phyloP scores from a whole-genome alignment of 2,888 invertebrate genomes.

The Drosophila infuscata region DNA sequence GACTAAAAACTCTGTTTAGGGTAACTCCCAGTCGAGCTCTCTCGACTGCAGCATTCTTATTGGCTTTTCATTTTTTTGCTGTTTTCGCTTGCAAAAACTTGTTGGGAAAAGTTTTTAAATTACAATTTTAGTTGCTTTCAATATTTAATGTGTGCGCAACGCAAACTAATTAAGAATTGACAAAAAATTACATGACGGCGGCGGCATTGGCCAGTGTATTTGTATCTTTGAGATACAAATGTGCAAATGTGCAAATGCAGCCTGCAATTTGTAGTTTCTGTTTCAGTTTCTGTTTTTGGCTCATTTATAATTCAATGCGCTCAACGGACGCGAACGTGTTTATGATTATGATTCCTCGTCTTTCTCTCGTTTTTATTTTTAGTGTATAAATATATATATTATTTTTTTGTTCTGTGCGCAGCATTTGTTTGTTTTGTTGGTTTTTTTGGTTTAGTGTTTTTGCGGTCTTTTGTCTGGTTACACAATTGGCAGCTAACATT shows the following conservation, averaged over 20 bases:
- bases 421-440: slow-evolving; percentile 16
- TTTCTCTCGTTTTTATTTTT: slow-evolving; percentile 27
- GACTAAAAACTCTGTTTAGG: background rate
- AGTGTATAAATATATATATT: background rate
- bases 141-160: slow-evolving; percentile 56
- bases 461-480: slow-evolving; percentile 70
- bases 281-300: slow-evolving; percentile 32
- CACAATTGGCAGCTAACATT: slow-evolving; percentile 76
- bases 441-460: slow-evolving; percentile 40
- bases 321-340: slow-evolving; percentile 45
- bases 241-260: slow-evolving; percentile 19
- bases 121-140: slow-evolving; percentile 61
- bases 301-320: slow-evolving; percentile 67
- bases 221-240: slow-evolving; percentile 45
- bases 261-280: slow-evolving; percentile 4
- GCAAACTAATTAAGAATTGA: slow-evolving; percentile 63
- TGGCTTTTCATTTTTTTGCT: background rate
- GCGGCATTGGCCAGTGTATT: slow-evolving; percentile 8
- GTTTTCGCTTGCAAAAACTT: slow-evolving; percentile 24
- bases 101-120: slow-evolving; percentile 54
- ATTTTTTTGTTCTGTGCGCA: slow-evolving; percentile 21
- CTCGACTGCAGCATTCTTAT: background rate
- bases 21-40: background rate
- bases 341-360: slow-evolving; percentile 69
- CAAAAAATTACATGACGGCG: slow-evolving; percentile 45